A percentile compares a stretch with the other conserved stretches of the same genome.
phyloP scores from a whole-genome alignment of 2,888 invertebrate species.

The Poecilus cupreus region DNA sequence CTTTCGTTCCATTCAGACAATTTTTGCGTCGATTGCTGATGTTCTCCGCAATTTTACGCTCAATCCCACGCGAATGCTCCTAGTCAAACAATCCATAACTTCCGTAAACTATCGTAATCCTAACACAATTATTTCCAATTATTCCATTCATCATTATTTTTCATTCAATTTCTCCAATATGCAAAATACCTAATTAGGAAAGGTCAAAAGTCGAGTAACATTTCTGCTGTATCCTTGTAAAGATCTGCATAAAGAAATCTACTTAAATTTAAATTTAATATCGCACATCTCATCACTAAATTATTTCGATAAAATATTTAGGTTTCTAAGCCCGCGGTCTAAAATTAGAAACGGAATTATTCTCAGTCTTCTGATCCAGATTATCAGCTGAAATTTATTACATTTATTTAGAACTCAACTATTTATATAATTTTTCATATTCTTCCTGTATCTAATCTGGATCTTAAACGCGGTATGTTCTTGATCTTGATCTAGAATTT shows the following conservation, averaged over 20 bases:
- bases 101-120: no score
- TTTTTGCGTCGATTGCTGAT: no score
- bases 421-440: not conserved
- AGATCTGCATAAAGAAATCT: not conserved
- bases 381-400: conserved; percentile 11
- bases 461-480: not conserved
- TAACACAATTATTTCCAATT: no score
- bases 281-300: not conserved
- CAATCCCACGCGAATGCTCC: no score
- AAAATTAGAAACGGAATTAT: not conserved
- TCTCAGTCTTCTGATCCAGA: not conserved
- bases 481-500: conserved; percentile 10
- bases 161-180: no score
- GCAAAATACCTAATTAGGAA: not conserved
- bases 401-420: not conserved
- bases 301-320: not conserved
- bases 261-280: not conserved
- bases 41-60: no score
- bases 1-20: no score
- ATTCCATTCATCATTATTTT: no score
- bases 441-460: not conserved
- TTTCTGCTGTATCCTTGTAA: no score
- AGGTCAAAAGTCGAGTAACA: no score
- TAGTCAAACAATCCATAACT: no score
- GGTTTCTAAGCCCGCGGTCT: not conserved